Evolutionary conservation across 2,888 invertebrate genomes (phyloP).

Genomic region (Meandrusa payeni): DNA sequence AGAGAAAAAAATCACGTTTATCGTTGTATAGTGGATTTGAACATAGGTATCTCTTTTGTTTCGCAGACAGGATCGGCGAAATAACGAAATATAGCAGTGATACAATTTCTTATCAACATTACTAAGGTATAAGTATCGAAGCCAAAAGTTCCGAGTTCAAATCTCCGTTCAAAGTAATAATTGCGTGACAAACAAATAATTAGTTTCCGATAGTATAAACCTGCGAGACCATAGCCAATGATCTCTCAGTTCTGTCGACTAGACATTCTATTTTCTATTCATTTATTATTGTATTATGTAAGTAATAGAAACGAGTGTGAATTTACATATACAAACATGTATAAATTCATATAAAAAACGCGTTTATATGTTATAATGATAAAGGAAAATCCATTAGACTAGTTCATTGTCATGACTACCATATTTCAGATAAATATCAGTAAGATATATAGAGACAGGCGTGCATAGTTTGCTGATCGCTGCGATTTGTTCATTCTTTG

Average conservation of each 20-base stretch:
- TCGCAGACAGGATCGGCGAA: too few relatives aligned
- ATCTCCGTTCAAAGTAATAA: constrained; percentile 2
- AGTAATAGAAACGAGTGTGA: too few relatives aligned
- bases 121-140: too few relatives aligned
- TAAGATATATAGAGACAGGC: background rate
- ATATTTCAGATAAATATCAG: constrained; percentile 3
- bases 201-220: constrained; percentile 1
- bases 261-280: background rate
- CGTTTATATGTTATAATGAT: background rate
- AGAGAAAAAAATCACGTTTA: too few relatives aligned
- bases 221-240: background rate
- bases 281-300: too few relatives aligned
- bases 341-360: background rate
- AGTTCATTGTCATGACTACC: background rate
- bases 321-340: too few relatives aligned
- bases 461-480: background rate
- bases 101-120: too few relatives aligned
- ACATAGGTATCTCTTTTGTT: too few relatives aligned
- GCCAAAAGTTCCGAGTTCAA: background rate
- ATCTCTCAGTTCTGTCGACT: background rate
- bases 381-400: background rate
- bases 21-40: too few relatives aligned
- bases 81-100: too few relatives aligned
- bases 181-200: constrained; percentile 5
- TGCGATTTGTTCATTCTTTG: background rate